Conservation (phyloP, 2,797 vertebrate species). For the Chanos chanos region DNA sequence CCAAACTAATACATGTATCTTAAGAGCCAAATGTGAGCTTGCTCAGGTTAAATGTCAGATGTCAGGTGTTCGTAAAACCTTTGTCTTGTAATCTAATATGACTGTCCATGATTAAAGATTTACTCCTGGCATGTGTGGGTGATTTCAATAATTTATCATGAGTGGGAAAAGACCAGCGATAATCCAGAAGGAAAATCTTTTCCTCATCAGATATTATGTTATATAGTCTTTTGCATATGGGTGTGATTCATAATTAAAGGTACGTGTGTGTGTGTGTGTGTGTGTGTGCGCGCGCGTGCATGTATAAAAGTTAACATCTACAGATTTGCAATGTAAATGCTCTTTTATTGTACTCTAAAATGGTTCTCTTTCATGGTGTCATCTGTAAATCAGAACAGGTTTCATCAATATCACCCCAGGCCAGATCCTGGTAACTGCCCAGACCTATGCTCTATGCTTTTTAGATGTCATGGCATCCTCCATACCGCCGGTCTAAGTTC, state of each 20-base stretch:
- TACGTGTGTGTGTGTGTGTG: background rate
- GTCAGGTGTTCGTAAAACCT: background rate
- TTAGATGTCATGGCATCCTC: constrained; percentile 88
- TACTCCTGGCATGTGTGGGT: constrained; percentile 1
- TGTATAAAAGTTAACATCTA: background rate
- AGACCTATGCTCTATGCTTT: constrained; percentile 1
- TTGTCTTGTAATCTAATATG: constrained; percentile 17
- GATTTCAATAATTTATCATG: constrained; percentile 14
- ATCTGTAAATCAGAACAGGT: too few relatives aligned
- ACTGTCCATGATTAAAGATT: constrained; percentile 32
- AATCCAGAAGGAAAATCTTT: background rate
- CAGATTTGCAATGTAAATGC: background rate
- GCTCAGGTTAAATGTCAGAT: constrained; percentile 16
- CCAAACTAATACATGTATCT: too few relatives aligned
- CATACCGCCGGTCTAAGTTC: constrained; percentile 83
- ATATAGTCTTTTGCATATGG: background rate
- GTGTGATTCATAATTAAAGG: background rate
- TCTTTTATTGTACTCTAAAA: too few relatives aligned
- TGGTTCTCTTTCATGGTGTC: too few relatives aligned
- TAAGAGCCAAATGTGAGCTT: background rate
- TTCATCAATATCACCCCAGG: too few relatives aligned
- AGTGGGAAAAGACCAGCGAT: too few relatives aligned
- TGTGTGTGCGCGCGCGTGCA: background rate
- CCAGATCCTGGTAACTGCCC: background rate
- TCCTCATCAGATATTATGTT: background rate